Evolutionary conservation across 2,113 vertebrate species (phyloP), one percentile per base, ranked within the genome.

Genomic region (Mionectes macconnelli): DNA sequence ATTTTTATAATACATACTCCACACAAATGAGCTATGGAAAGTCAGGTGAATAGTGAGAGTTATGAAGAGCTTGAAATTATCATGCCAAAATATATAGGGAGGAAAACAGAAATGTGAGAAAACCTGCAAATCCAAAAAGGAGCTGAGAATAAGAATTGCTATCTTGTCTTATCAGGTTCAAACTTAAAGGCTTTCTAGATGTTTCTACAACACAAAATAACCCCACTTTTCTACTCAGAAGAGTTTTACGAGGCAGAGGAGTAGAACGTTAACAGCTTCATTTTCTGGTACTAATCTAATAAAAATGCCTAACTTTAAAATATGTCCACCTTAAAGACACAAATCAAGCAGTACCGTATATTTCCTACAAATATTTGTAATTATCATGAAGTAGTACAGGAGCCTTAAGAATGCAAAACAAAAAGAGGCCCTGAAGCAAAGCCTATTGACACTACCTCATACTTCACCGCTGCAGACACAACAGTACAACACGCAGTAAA

Each of bases 341-440:
- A 96, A 95, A 95, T 95, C 93, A 97, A 94, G 53, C 73, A 63
- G 60, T 57, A 42, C 87, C 45, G 57, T 60, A 64, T 92, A 84
- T 91, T 88, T 72, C 87, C 90, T 95, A 24, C 86, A 96, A 96
- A 96, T 96, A 97, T 95, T 96, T 96, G 90, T 92, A 93, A 94
- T 96, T 94, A 90, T 55, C 66, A 81, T 96, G 96, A 96, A 87
- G 83, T 67, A 94, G 73, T 84, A 97, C 95, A 97, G 95, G 21
- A 96, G 68, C 84, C 89, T 84, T 64, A 94, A 96, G 96, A 96
- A 97, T 96, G 94, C 86, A 81, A 88, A 95, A 66, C 80, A 89
- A 73, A 85, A 89, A 82, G 80, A 81, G 25, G 12, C 90, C 68
- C 56, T 72, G 37, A 92, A 94, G 56, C 21, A 66, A 79, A 89